A percentile compares a stretch with the other conserved stretches of the same genome.
Evolutionary conservation across 2,888 invertebrate species (phyloP).

Genomic region (Cyrtodaria siliqua): DNA sequence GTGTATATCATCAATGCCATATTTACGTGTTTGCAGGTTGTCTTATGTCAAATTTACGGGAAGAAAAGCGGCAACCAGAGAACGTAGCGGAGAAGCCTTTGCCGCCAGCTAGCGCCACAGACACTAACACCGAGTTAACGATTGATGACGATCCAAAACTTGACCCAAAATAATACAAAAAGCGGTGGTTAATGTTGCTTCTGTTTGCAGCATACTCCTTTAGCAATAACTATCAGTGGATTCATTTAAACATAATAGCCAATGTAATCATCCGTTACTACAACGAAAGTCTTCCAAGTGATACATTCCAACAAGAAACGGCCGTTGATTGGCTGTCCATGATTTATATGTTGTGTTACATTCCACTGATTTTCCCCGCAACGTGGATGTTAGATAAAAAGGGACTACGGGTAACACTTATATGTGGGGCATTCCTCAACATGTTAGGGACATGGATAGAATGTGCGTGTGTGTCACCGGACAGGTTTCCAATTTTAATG

Average conservation of each 20-base stretch:
- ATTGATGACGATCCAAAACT: constrained; percentile 15
- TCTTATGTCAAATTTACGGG: constrained; percentile 19
- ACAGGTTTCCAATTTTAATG: constrained; percentile 95
- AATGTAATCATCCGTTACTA: constrained; percentile 90
- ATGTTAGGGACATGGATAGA: constrained; percentile 91
- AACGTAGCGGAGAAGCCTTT: constrained; percentile 40
- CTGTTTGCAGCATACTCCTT: constrained; percentile 96
- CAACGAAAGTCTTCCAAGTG: constrained; percentile 84
- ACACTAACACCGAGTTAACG: constrained; percentile 10
- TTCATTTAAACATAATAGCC: constrained; percentile 97
- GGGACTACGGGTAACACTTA: constrained; percentile 87
- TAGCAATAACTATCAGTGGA: constrained; percentile 98
- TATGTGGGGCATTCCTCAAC: constrained; percentile 87
- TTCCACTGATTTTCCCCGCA: constrained; percentile 98
- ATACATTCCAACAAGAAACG: constrained; percentile 77
- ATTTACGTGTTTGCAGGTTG: constrained; percentile 53
- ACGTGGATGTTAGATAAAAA: constrained; percentile 97
- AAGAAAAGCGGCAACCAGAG: constrained; percentile 22
- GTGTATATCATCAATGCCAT: too few species aligned
- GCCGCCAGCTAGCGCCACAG: constrained; percentile 43
- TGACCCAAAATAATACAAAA: constrained; percentile 65
- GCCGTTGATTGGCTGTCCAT: constrained; percentile 98
- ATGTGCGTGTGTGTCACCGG: constrained; percentile 93
- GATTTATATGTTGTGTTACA: constrained; percentile 99
- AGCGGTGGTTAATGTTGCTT: constrained; percentile 94